A percentile compares a stretch with the other conserved stretches of the same genome.
Conservation (phyloP, 2,888 invertebrate species). For the Sminthurides aquaticus region DNA sequence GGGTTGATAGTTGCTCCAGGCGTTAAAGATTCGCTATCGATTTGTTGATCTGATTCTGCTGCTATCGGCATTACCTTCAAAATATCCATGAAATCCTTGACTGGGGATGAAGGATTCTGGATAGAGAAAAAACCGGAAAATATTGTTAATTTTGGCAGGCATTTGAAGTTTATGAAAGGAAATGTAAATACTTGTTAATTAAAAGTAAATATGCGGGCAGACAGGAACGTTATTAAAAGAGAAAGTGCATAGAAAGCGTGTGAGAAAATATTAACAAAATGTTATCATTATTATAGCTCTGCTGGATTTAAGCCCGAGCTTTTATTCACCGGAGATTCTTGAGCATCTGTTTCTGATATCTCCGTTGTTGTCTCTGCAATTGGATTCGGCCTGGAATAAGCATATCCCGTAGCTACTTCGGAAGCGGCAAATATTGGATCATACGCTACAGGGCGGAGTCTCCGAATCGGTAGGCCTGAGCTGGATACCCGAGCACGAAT, state of each 20-base stretch:
- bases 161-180: no score
- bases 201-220: no score
- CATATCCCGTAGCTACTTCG: neutral
- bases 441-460: conserved; percentile 4
- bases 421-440: conserved; percentile 12
- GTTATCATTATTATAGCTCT: no score
- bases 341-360: neutral
- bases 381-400: conserved; percentile 9
- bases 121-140: no score
- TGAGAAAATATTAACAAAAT: no score
- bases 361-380: neutral
- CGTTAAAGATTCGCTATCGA: conserved; percentile 12
- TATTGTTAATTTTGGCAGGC: no score
- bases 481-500: conserved; percentile 11
- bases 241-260: no score
- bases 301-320: no score
- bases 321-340: conserved; percentile 1
- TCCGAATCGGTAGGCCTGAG: conserved; percentile 14
- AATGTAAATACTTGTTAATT: no score
- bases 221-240: no score
- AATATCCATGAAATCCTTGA: neutral
- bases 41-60: conserved; percentile 12
- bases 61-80: neutral
- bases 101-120: conserved; percentile 5
- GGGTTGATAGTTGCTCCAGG: neutral